Evolutionary conservation across 2,797 vertebrate genomes (phyloP).

Genomic region (Babyrousa celebensis): DNA sequence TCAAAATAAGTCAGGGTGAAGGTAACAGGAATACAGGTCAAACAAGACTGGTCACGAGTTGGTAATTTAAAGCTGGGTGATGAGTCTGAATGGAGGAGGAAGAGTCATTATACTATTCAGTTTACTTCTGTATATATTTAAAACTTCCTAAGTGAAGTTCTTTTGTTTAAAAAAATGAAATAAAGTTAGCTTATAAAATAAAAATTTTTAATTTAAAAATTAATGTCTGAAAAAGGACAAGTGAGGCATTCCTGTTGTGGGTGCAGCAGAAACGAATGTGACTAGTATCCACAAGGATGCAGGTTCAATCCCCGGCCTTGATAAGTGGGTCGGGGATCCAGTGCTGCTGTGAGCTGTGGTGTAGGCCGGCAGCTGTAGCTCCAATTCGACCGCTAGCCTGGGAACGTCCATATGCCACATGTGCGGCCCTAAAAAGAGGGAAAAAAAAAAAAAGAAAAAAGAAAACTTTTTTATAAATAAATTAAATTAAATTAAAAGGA

Average conservation of each 20-base stretch:
- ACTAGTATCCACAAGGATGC: too few species aligned
- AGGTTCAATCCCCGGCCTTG: too few species aligned
- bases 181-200: neutral
- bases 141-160: slow-evolving; percentile 48
- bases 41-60: neutral
- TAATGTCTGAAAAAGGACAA: slow-evolving; percentile 5
- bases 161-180: neutral
- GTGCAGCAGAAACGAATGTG: too few species aligned
- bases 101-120: neutral
- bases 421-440: too few species aligned
- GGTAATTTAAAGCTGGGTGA: neutral
- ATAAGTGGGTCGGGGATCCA: too few species aligned
- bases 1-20: slow-evolving; percentile 10
- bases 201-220: neutral
- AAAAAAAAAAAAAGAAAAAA: too few species aligned
- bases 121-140: slow-evolving; percentile 27
- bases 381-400: too few species aligned
- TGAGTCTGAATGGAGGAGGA: neutral
- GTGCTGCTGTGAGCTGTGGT: too few species aligned
- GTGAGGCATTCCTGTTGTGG: neutral
- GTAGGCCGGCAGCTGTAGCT: too few species aligned
- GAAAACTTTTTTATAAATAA: too few species aligned
- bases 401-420: too few species aligned
- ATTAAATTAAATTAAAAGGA: too few species aligned
- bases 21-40: neutral